Evolutionary conservation across 92 coral and sea anemone genomes (phyloP).

Genomic region (Palythoa heliodiscus): DNA sequence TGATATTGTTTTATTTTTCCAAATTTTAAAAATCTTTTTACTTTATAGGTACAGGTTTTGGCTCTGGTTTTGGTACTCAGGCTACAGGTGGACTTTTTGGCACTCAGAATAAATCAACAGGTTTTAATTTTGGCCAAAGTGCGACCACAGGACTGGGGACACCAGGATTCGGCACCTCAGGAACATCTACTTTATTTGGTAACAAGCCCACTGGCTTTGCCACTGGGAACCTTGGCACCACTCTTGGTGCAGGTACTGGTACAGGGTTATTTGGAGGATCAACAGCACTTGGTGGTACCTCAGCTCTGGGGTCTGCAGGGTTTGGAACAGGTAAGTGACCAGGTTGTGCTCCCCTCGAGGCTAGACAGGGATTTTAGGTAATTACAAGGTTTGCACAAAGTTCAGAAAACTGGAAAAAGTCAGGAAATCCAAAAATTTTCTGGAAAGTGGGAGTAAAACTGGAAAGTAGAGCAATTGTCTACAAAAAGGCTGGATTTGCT

Average conservation of each 20-base stretch:
- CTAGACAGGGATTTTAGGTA: neutral
- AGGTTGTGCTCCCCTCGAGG: neutral
- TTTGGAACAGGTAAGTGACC: slow-evolving; percentile 71
- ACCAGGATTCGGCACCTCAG: slow-evolving; percentile 54
- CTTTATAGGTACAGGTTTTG: slow-evolving; percentile 22
- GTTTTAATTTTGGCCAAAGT: slow-evolving; percentile 66
- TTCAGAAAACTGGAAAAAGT: too few species aligned
- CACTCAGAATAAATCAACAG: slow-evolving; percentile 63
- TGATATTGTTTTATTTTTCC: neutral
- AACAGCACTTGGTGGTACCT: slow-evolving; percentile 55
- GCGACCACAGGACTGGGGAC: slow-evolving; percentile 57
- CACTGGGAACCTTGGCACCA: slow-evolving; percentile 49
- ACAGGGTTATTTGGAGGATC: slow-evolving; percentile 58
- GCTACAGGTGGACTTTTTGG: slow-evolving; percentile 82
- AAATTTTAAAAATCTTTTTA: neutral
- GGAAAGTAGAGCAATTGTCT: too few species aligned
- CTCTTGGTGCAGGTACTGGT: slow-evolving; percentile 72
- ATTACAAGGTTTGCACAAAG: too few species aligned
- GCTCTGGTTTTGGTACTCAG: slow-evolving; percentile 62
- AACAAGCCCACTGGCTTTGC: slow-evolving; percentile 42
- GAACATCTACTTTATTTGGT: slow-evolving; percentile 44
- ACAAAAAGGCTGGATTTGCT: too few species aligned
- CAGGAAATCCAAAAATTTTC: too few species aligned
- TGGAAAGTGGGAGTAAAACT: too few species aligned
- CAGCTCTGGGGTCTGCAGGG: slow-evolving; percentile 54